Percentiles rank a stretch among this genome's conserved stretches.
phyloP scores from a whole-genome alignment of 2,797 vertebrate genomes.

The Platyrinchus mystaceus region DNA sequence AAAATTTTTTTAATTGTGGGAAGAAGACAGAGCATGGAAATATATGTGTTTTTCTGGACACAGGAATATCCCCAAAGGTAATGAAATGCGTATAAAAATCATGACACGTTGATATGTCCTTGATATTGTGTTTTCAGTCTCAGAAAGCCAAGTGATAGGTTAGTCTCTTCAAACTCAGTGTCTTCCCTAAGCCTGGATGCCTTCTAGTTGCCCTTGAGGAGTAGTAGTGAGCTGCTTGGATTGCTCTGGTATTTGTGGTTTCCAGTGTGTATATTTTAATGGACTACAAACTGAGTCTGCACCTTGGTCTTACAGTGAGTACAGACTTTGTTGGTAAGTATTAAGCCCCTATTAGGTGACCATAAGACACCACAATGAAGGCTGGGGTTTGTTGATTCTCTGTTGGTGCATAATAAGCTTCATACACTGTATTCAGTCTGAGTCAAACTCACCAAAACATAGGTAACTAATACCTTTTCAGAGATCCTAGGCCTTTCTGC shows the following conservation, averaged over 20 bases:
- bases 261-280: not conserved
- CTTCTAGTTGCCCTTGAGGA: not conserved
- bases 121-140: not conserved
- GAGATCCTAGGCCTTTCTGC: not conserved
- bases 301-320: not conserved
- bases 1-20: not conserved
- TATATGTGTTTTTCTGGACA: not conserved
- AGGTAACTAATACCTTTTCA: not conserved
- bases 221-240: not conserved
- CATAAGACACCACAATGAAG: not conserved
- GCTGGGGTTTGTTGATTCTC: not conserved
- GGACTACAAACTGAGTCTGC: not conserved
- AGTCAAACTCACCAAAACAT: not conserved
- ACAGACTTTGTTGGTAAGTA: not conserved
- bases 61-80: not conserved
- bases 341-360: not conserved
- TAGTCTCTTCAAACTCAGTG: not conserved
- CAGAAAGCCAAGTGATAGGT: not conserved
- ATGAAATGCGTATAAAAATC: not conserved
- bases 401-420: not conserved
- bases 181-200: not conserved
- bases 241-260: not conserved
- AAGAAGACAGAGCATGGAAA: not conserved
- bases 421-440: not conserved
- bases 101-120: not conserved